These are phyloP conservation scores for Phylloscopus trochilus DNA, from an alignment of 2,113 vertebrate genomes.

Conservation along the genomic window DNA sequence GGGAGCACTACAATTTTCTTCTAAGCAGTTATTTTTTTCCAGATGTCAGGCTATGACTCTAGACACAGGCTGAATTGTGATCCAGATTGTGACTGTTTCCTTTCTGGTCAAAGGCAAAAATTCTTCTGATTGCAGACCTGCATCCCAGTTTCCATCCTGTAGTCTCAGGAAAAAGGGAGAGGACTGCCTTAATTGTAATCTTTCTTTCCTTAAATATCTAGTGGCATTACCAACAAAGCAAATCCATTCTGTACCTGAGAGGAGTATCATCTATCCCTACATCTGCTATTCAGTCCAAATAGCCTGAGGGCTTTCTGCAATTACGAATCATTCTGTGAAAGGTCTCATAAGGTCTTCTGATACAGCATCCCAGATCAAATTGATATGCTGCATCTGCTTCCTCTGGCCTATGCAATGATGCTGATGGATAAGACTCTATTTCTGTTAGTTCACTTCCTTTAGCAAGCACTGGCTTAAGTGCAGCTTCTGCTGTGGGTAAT, in stretches of 20 bases:
- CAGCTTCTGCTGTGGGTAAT: not conserved
- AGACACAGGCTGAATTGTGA: not conserved
- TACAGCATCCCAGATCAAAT: not conserved
- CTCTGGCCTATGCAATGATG: not conserved
- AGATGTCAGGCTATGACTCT: not conserved
- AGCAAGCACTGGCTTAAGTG: not conserved
- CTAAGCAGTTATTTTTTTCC: not conserved
- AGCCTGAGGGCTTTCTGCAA: not conserved
- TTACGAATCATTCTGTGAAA: not conserved
- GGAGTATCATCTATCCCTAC: not conserved
- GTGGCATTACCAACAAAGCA: not conserved
- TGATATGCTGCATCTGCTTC: not conserved
- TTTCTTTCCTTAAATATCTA: not conserved
- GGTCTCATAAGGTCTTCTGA: not conserved
- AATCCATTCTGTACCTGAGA: not conserved
- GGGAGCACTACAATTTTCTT: not conserved
- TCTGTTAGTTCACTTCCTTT: not conserved
- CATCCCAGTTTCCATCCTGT: not conserved
- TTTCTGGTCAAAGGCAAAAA: not conserved
- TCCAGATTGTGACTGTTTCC: not conserved
- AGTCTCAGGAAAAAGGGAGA: not conserved
- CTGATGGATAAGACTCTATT: not conserved
- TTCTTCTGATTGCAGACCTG: not conserved
- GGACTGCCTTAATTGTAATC: not conserved
- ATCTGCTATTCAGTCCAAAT: not conserved